Evolutionary conservation across 2,113 vertebrate species (phyloP).

Genomic region (Petromus typicus): DNA sequence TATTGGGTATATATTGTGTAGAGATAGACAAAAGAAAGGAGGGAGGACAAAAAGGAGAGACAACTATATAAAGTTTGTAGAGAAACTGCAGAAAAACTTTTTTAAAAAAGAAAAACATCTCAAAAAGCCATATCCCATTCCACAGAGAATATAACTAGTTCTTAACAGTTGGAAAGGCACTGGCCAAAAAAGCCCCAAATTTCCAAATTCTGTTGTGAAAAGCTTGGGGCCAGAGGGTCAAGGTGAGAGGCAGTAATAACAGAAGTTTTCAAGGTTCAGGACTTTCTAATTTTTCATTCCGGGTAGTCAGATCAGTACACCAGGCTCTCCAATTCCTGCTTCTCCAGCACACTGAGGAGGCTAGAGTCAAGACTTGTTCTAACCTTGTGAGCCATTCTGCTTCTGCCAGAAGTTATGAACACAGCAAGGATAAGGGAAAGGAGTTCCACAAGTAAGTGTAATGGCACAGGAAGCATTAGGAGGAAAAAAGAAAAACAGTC

Average conservation of each 20-base stretch:
- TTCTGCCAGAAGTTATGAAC: neutral
- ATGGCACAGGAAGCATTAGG: neutral
- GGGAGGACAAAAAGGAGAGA: neutral
- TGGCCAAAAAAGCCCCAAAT: neutral
- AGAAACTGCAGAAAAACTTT: neutral
- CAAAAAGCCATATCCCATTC: neutral
- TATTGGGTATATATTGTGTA: neutral
- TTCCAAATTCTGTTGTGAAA: neutral
- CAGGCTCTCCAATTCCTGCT: neutral
- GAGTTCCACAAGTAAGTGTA: neutral
- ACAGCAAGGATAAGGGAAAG: neutral
- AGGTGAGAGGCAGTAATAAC: neutral
- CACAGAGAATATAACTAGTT: neutral
- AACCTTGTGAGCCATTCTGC: neutral
- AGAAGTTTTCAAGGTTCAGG: neutral
- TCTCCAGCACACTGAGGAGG: neutral
- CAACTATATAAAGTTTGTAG: neutral
- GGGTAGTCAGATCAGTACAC: neutral
- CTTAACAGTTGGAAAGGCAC: neutral
- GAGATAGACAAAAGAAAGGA: neutral
- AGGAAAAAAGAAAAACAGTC: neutral
- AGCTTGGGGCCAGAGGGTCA: neutral
- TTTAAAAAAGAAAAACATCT: neutral
- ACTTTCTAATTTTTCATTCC: neutral
- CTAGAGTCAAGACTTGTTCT: neutral